Conservation (phyloP, 2,888 invertebrate species). For the Bembecia ichneumoniformis region DNA sequence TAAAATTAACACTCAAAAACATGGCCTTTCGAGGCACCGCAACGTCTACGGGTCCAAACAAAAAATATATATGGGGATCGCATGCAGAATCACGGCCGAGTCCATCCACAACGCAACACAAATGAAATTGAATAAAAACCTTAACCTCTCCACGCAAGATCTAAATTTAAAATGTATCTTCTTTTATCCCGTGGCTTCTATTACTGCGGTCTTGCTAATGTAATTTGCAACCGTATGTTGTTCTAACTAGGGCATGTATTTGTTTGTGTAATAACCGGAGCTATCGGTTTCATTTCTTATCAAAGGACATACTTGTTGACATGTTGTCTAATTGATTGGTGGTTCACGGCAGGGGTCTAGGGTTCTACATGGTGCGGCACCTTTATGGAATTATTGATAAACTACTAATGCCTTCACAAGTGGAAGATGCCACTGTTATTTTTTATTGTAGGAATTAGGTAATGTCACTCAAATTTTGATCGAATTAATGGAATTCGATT, state of each 20-base stretch:
- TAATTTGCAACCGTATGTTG: slow-evolving; percentile 41
- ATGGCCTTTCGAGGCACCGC: slow-evolving; percentile 68
- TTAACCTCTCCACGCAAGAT: slow-evolving; percentile 15
- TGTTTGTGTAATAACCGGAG: slow-evolving; percentile 22
- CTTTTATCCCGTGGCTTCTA: slow-evolving; percentile 19
- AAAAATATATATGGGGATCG: slow-evolving; percentile 57
- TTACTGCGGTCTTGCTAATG: slow-evolving; percentile 25
- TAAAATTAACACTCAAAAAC: slow-evolving; percentile 72
- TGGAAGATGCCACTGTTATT: slow-evolving; percentile 66
- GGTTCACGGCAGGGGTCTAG: slow-evolving; percentile 64
- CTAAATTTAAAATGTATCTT: slow-evolving; percentile 13
- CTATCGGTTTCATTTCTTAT: slow-evolving; percentile 47
- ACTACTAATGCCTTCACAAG: slow-evolving; percentile 62
- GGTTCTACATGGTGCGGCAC: slow-evolving; percentile 54
- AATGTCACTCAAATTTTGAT: slow-evolving; percentile 31
- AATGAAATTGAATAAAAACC: background rate
- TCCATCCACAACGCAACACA: slow-evolving; percentile 26
- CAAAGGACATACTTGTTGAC: slow-evolving; percentile 71
- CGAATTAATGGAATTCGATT: background rate
- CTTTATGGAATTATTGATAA: slow-evolving; percentile 70
- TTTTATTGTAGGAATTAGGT: slow-evolving; percentile 27
- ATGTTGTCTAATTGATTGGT: slow-evolving; percentile 73
- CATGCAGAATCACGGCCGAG: slow-evolving; percentile 52
- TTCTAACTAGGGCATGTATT: slow-evolving; percentile 54
- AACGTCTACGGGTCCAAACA: slow-evolving; percentile 60